Conservation (phyloP, 2,888 invertebrate species). For the Stenoptilia bipunctidactyla region DNA sequence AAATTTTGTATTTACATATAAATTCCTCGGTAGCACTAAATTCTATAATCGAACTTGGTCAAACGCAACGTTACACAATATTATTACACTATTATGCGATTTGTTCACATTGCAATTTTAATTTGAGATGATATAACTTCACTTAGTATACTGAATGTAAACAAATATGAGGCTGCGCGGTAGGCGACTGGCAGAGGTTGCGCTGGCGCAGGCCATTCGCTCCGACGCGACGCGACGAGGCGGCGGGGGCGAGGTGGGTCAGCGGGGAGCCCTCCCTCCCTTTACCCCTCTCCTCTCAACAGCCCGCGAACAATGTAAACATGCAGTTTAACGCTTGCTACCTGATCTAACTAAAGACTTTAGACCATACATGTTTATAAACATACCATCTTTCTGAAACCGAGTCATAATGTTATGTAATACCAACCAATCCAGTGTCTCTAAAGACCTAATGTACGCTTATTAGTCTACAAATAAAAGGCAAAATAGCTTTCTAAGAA, state of each 20-base stretch:
- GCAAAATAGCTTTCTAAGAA: too few relatives aligned
- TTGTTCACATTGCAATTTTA: conserved; percentile 10
- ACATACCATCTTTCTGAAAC: neutral
- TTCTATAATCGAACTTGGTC: too few relatives aligned
- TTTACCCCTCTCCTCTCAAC: conserved; percentile 25
- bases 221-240: conserved; percentile 22
- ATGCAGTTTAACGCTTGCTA: conserved; percentile 25
- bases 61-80: too few relatives aligned
- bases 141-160: conserved; percentile 40
- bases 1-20: too few relatives aligned
- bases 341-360: too few relatives aligned
- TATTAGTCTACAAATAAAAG: too few relatives aligned
- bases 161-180: conserved; percentile 66
- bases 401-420: too few relatives aligned
- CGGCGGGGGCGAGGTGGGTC: conserved; percentile 23
- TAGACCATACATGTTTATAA: conserved; percentile 5
- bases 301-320: conserved; percentile 43
- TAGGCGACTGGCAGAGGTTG: conserved; percentile 54
- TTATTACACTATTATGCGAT: conserved; percentile 5
- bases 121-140: conserved; percentile 20
- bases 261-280: conserved; percentile 33
- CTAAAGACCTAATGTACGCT: too few relatives aligned
- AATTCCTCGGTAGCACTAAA: too few relatives aligned
- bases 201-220: conserved; percentile 49
- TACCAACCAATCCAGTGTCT: too few relatives aligned